A percentile compares a stretch with the other conserved stretches of the same genome.
phyloP scores from a whole-genome alignment of 2,888 invertebrate species.

The Parnassius glacialis region DNA sequence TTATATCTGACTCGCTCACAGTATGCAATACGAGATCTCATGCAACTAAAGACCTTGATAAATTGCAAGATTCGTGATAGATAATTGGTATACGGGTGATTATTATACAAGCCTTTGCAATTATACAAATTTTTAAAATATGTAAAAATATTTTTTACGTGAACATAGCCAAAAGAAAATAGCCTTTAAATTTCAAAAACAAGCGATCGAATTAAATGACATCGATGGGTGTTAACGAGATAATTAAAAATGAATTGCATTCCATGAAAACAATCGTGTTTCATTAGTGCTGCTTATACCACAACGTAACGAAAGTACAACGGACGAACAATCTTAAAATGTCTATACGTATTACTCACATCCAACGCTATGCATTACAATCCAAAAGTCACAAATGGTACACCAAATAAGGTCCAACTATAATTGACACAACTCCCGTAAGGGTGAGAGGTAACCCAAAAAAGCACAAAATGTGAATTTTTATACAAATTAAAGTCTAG shows the following conservation, averaged over 20 bases:
- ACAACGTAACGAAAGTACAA: constrained; percentile 45
- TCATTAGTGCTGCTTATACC: background rate
- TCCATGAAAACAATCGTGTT: constrained; percentile 6
- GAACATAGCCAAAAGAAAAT: background rate
- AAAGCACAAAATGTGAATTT: constrained; percentile 36
- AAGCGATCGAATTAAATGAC: constrained; percentile 6
- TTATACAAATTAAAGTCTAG: constrained; percentile 35
- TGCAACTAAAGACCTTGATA: constrained; percentile 78
- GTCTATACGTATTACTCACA: constrained; percentile 63
- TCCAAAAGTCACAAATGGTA: constrained; percentile 57
- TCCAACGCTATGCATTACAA: constrained; percentile 72
- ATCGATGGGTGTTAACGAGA: constrained; percentile 11
- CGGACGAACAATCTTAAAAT: constrained; percentile 69
- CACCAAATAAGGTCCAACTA: constrained; percentile 37
- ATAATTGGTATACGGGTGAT: constrained; percentile 75
- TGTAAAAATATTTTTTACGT: background rate
- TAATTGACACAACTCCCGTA: constrained; percentile 42
- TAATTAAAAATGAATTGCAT: constrained; percentile 12
- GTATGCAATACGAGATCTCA: constrained; percentile 77
- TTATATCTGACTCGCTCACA: constrained; percentile 60
- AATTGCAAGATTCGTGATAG: constrained; percentile 79
- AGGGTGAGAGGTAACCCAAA: constrained; percentile 34
- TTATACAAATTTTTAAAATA: constrained; percentile 41
- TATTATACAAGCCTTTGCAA: constrained; percentile 61
- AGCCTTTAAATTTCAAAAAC: background rate